Conservation (phyloP, 1,140 invertebrate species). For the Sycobia sp. region DNA sequence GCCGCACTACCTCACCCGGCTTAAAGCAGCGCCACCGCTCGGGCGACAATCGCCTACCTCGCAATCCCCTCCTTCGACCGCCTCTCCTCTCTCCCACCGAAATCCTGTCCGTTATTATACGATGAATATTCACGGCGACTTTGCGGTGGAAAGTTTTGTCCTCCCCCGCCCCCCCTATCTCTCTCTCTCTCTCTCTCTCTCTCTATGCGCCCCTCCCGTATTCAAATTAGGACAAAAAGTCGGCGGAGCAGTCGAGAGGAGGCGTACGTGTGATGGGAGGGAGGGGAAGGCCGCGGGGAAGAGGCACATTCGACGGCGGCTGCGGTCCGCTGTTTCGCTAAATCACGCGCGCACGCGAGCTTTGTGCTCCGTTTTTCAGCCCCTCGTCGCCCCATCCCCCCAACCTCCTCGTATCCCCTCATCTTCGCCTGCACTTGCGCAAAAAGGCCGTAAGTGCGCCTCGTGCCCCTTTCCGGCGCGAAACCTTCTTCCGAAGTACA, state of each 20-base stretch:
- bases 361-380: background rate
- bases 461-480: background rate
- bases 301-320: background rate
- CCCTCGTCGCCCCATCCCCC: background rate
- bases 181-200: conserved; percentile 20
- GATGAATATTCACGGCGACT: conserved; percentile 51
- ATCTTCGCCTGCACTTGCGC: too few relatives aligned
- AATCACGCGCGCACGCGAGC: conserved; percentile 11
- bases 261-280: background rate
- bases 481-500: too few relatives aligned
- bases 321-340: background rate
- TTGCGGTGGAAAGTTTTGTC: conserved; percentile 44
- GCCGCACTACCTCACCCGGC: too few relatives aligned
- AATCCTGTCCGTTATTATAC: conserved; percentile 43
- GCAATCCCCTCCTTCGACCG: background rate
- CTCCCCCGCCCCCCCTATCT: background rate
- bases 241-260: background rate
- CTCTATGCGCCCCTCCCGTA: conserved; percentile 23
- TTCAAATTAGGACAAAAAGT: conserved; percentile 46
- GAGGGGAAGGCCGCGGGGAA: too few relatives aligned
- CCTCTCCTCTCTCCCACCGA: conserved; percentile 22
- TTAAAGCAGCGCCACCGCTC: background rate
- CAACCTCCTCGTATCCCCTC: too few relatives aligned
- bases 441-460: too few relatives aligned
- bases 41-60: too few relatives aligned